These are phyloP conservation scores for Tor tambroides DNA, from an alignment of 2,113 vertebrate genomes.

Conservation along the genomic window DNA sequence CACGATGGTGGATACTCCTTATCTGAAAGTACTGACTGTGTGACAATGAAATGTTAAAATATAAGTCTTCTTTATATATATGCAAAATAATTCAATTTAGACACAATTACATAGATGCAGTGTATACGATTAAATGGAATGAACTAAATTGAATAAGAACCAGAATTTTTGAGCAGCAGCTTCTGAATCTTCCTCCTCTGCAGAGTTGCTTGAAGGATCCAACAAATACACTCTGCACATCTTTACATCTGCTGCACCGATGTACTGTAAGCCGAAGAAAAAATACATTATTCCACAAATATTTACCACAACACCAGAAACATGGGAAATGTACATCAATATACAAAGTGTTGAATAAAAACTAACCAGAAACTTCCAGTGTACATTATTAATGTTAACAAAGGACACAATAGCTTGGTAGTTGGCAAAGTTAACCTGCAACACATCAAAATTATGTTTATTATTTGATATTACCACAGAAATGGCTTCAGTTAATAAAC, in stretches of 20 bases:
- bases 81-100: background rate
- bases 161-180: background rate
- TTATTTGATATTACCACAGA: background rate
- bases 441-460: background rate
- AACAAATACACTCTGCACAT: background rate
- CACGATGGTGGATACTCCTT: background rate
- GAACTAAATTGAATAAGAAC: background rate
- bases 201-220: background rate
- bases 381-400: background rate
- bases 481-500: background rate
- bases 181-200: background rate
- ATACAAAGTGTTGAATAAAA: background rate
- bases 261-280: background rate
- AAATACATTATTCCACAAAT: constrained; percentile 2
- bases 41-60: background rate
- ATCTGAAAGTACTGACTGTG: background rate
- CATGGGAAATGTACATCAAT: background rate
- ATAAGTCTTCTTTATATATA: background rate
- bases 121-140: background rate
- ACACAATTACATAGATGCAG: background rate
- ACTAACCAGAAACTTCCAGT: background rate
- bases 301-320: background rate
- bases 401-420: background rate
- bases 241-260: background rate
- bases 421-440: background rate